Percentiles rank a stretch among this genome's conserved stretches.
phyloP scores from a whole-genome alignment of 2,888 invertebrate species.

The Latheticus oryzae region DNA sequence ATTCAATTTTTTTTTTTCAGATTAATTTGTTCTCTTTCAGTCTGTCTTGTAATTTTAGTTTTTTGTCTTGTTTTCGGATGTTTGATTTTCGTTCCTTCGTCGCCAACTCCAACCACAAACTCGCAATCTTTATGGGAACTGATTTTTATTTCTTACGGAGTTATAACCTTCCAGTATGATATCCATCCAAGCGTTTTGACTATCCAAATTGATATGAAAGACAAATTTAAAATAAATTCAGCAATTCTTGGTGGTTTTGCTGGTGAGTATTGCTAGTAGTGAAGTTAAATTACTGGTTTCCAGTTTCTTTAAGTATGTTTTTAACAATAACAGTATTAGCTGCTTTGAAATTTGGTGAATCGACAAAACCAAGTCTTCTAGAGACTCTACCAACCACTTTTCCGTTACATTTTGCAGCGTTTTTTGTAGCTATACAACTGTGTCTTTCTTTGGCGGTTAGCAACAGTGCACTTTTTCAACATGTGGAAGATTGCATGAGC shows the following conservation, averaged over 20 bases:
- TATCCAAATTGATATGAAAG: constrained; percentile 91
- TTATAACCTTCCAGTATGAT: constrained; percentile 81
- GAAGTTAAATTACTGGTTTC: constrained; percentile 5
- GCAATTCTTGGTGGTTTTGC: constrained; percentile 79
- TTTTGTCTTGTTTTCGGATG: constrained; percentile 76
- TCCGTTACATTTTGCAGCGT: constrained; percentile 74
- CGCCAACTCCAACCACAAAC: constrained; percentile 57
- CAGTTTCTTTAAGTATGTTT: constrained; percentile 74
- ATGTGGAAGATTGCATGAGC: constrained; percentile 80
- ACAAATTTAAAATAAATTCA: constrained; percentile 77
- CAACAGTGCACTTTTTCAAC: constrained; percentile 84
- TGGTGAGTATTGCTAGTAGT: constrained; percentile 66
- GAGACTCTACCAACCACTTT: constrained; percentile 77
- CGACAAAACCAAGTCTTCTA: constrained; percentile 72
- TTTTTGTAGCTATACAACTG: constrained; percentile 81
- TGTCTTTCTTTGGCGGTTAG: constrained; percentile 82
- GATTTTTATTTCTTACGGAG: constrained; percentile 74
- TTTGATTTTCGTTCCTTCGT: constrained; percentile 65
- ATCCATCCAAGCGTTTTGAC: constrained; percentile 88
- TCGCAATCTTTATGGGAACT: constrained; percentile 62
- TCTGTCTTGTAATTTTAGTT: constrained; percentile 72
- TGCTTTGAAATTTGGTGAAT: constrained; percentile 73
- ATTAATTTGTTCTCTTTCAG: constrained; percentile 74
- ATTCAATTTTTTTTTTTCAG: constrained; percentile 63
- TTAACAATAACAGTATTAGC: constrained; percentile 73